Base-by-base conservation (phyloP, 2,888 invertebrate species). In the Flexamia atlantica region DNA sequence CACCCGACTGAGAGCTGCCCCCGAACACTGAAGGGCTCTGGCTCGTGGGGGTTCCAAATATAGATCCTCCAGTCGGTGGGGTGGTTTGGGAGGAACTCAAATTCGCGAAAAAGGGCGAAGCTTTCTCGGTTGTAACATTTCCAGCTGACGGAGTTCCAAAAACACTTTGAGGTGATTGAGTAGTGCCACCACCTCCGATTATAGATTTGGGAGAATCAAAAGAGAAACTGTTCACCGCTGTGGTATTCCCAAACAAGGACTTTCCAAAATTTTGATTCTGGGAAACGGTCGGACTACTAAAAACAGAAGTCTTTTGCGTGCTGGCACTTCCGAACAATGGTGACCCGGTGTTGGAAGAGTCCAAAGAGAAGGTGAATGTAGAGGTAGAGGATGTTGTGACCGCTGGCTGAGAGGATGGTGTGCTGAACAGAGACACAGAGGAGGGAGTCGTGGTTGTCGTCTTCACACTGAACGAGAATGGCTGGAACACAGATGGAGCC, bases 381-480 rank as follows among this genome's bases (percentile, higher is more conserved):
- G 76, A 28, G 9, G 74, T 23, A n/a, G 79, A 25, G 2, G 79
- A 3, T 4, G 79, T 23, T 36, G 64, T 64, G 14, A 30, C 28
- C 9, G 64, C 12, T 30, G 25, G 64, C 17, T 64, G 64, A 17
- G 64, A 64, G 7, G 64, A 4, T 14, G 64, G 28, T 2, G 72
- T 72, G n/a, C 40, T 42, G 17, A 72, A 72, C n/a, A 72, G 40
- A 0, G 42, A 23, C 28, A 20, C 9, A 68, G 70, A 25, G 10
- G 70, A 60, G 42, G 84, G 81, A 60, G 85, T 81, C 17, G 83
- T 17, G 60, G 84, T 85, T 10, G 86, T 70, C 23, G 85, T 70
- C 25, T 87, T 84, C 32, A 86, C 87, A 82, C 89, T 89, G 50
- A 88, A 84, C 57, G 84, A 86, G 17, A 86, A 87, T 9, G 85